A percentile compares a stretch with the other conserved stretches of the same genome.
These are phyloP conservation scores for Tetraneura akinire DNA, from an alignment of 1,140 invertebrate genomes.

Conservation along the genomic window DNA sequence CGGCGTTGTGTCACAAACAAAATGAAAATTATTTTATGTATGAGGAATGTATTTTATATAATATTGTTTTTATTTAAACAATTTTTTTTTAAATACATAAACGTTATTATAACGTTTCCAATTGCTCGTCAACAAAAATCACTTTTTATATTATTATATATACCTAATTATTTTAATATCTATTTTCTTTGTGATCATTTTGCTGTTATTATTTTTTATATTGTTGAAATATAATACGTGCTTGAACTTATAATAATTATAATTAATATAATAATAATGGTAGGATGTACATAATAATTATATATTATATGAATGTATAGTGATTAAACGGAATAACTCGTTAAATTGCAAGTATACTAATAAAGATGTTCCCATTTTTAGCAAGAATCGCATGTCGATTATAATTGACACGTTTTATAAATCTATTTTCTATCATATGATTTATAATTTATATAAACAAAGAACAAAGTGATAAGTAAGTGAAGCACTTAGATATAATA, in stretches of 20 bases:
- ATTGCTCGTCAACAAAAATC: too few species aligned
- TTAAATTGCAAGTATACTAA: background rate
- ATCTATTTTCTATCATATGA: background rate
- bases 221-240: background rate
- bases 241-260: background rate
- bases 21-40: too few species aligned
- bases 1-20: too few species aligned
- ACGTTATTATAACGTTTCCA: too few species aligned
- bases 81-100: too few species aligned
- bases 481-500: too few species aligned
- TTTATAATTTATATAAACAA: too few species aligned
- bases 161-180: background rate
- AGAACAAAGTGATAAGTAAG: too few species aligned
- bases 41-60: too few species aligned
- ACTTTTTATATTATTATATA: too few species aligned
- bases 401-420: conserved; percentile 1
- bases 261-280: background rate
- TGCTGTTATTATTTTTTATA: background rate
- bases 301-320: background rate
- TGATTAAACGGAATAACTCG: background rate
- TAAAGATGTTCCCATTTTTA: background rate
- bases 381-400: background rate
- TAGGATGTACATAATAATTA: background rate
- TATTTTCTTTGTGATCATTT: background rate
- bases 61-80: too few species aligned